These are phyloP conservation scores for Percopsis omiscomaycus DNA, from an alignment of 2,797 vertebrate genomes.

Conservation along the genomic window DNA sequence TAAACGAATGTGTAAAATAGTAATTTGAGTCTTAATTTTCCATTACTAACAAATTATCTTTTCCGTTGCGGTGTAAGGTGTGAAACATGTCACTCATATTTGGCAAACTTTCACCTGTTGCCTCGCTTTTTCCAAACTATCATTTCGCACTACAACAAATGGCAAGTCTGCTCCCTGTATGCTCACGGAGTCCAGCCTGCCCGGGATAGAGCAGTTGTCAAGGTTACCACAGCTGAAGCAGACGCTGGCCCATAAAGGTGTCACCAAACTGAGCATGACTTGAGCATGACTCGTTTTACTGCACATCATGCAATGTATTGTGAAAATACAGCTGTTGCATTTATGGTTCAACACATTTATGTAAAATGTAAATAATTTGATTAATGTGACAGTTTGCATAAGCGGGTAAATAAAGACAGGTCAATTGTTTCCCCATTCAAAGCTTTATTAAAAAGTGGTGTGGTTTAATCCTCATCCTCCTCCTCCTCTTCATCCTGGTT, in stretches of 20 bases:
- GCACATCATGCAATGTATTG: neutral
- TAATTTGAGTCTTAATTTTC: no score
- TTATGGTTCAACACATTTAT: neutral
- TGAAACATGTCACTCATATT: no score
- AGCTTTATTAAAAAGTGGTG: slow-evolving; percentile 87
- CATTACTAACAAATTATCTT: no score
- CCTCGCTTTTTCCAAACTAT: neutral
- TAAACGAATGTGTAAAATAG: no score
- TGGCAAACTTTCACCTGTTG: no score
- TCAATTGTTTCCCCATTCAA: slow-evolving; percentile 28
- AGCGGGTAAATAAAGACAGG: no score
- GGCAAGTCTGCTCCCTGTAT: slow-evolving; percentile 10
- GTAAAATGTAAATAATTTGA: no score
- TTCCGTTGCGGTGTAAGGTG: no score
- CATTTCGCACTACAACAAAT: neutral
- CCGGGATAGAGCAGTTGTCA: slow-evolving; percentile 66
- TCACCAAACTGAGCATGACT: slow-evolving; percentile 13
- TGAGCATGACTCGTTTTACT: neutral
- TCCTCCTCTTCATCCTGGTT: slow-evolving; percentile 97
- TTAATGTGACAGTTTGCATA: no score
- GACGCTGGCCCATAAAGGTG: slow-evolving; percentile 41
- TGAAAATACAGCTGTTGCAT: neutral
- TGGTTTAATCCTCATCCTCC: slow-evolving; percentile 91
- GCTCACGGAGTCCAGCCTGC: slow-evolving; percentile 42
- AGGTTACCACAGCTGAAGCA: slow-evolving; percentile 69